These are phyloP conservation scores for Rhabdomys dilectus DNA, from an alignment of 2,113 vertebrate genomes.

Conservation along the genomic window DNA sequence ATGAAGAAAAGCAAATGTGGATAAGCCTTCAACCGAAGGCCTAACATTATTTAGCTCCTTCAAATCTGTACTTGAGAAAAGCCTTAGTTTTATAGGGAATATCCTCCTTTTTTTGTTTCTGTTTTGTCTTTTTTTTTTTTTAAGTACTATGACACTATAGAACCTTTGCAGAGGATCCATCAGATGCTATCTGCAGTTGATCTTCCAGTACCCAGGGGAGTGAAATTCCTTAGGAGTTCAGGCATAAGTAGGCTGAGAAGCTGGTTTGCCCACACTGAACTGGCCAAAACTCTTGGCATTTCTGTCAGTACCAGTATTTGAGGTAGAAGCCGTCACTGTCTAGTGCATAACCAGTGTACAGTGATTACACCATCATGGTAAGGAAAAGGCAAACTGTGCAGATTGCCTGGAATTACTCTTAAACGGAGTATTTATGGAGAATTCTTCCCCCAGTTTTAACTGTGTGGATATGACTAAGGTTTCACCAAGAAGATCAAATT, in stretches of 20 bases:
- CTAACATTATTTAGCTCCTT: not conserved
- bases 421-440: not conserved
- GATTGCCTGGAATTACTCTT: not conserved
- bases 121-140: conserved; percentile 40
- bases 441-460: not conserved
- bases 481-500: not conserved
- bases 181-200: not conserved
- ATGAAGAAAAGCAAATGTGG: not conserved
- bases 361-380: not conserved
- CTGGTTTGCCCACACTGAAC: not conserved
- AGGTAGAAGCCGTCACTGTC: not conserved
- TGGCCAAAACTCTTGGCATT: not conserved
- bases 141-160: not conserved
- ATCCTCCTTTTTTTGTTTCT: conserved; percentile 52
- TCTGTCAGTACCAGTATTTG: not conserved
- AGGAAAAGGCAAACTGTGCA: not conserved
- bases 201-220: not conserved
- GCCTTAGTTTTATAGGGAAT: conserved; percentile 57
- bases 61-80: not conserved
- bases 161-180: not conserved
- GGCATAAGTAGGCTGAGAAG: not conserved
- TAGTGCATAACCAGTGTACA: not conserved
- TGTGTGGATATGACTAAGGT: not conserved
- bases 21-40: not conserved
- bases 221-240: not conserved